Conservation (phyloP, 2,888 invertebrate species). For the Luperina nickerlii region DNA sequence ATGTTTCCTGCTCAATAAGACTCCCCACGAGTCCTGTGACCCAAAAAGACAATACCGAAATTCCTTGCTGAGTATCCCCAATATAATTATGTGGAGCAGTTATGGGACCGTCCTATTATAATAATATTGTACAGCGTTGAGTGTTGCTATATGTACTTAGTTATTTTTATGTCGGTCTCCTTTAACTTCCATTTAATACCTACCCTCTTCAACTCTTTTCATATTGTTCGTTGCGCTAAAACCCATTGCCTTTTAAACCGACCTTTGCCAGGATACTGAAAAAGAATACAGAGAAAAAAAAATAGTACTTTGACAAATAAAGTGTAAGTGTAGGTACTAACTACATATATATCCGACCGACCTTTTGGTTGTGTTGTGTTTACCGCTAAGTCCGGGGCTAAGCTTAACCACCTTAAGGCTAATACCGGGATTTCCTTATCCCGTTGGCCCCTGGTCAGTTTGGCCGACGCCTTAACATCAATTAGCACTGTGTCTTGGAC, state of each 20-base stretch:
- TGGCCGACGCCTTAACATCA: constrained; percentile 77
- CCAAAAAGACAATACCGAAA: constrained; percentile 56
- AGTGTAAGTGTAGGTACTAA: constrained; percentile 69
- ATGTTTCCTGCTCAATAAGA: constrained; percentile 50
- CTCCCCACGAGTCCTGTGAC: constrained; percentile 39
- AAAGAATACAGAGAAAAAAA: constrained; percentile 56
- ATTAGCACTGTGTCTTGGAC: constrained; percentile 78
- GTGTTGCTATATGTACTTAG: constrained; percentile 10
- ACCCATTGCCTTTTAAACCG: constrained; percentile 23
- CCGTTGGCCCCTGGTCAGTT: constrained; percentile 77
- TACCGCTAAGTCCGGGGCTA: constrained; percentile 73
- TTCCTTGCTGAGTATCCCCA: constrained; percentile 48
- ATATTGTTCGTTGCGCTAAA: constrained; percentile 29
- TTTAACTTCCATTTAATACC: constrained; percentile 25
- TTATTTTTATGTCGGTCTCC: constrained; percentile 41
- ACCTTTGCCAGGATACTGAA: constrained; percentile 8
- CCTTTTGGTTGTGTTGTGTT: constrained; percentile 75
- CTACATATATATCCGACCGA: constrained; percentile 59
- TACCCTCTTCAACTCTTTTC: constrained; percentile 26
- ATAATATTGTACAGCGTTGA: constrained; percentile 42
- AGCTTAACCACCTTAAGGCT: constrained; percentile 80
- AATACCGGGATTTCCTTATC: constrained; percentile 84
- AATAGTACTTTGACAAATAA: constrained; percentile 65
- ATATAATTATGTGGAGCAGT: constrained; percentile 57
- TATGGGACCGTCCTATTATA: constrained; percentile 52